Base-by-base conservation (phyloP, 2,797 vertebrate species). In the Phrynocephalus guinanensis region DNA sequence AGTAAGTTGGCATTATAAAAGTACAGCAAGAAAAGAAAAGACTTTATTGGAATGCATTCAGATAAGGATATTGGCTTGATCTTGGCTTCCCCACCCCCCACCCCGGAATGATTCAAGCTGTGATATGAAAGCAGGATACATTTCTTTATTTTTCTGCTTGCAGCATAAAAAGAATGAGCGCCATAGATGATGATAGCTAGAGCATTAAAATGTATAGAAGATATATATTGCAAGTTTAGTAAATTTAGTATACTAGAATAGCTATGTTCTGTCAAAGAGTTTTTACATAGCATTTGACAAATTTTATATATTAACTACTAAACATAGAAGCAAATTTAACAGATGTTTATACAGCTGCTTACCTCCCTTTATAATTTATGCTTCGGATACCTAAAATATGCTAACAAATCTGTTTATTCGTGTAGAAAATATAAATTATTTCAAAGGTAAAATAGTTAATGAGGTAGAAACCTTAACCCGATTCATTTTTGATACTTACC, bases 1-100 rank as follows among this genome's bases (percentile, higher is more conserved):
- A 94, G 95, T 96, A 94, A 95, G 93, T 95, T 93, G 92, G 91
- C 92, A 73, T 48, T 95, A 86, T 89, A 86, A 90, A 82, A 85
- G 86, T 89, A 92, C 91, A 79, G 79, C 79, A 79, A 93, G 81
- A 87, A 83, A 89, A 93, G 86, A 56, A 72, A 30, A 73, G 85
- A 90, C 84, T 88, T 81, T 85, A 26, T 87, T 66, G 66, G 78
- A 79, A 38, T 84, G 90, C 80, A 83, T 93, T 86, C 86, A 85
- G 86, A 91, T 88, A 84, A 52, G 6, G 82, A 63, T 70, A 13
- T 44, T 70, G 66, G 77, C 0, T 81, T 94, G 67, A 33, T 88
- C 68, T 72, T 79, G 67, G 66, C 76, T 56, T 38, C 72, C 33
- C 16, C 16, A 13, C 3, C 83, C 33, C 26, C 26, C 66, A 11